Base-by-base conservation (phyloP, 2,113 vertebrate genomes). In the Psilopsiagon aymara region DNA sequence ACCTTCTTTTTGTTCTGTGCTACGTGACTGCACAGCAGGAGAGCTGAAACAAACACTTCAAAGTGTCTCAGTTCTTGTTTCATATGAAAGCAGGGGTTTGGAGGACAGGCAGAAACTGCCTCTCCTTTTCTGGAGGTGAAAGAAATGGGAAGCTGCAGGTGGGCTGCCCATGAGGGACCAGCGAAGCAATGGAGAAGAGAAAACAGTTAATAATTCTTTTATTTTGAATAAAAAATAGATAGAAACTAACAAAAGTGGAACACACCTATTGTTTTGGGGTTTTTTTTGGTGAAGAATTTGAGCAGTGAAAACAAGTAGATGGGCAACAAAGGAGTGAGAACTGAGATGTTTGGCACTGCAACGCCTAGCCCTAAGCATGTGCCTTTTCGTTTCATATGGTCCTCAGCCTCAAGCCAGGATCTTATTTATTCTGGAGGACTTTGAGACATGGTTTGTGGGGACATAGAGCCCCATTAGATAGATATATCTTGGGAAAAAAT, bases 1-100 rank as follows among this genome's bases (percentile, higher is more conserved):
- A 78, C 57, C 43, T 96, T 86, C 75, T 57, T 93, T 94, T 96
- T 91, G 47, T 88, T 84, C 80, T 71, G 4, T 88, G 71, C 57
- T 96, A 88, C 77, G 47, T 83, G 82, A 79, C 75, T 63, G 49
- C 93, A 89, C 86, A 92, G 95, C 47, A 33, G 93, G 94, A 92
- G 37, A 95, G 44, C 59, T 64, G 83, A 94, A 87, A 90, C 64
- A 92, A 92, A 82, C 57, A 83, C 85, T 92, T 95, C 80, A 89
- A 96, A 94, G 85, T 1, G 0, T 73, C 68, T 94, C 71, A 63
- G 75, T 79, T 76, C 68, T 79, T 55, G 31, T 75, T 91, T 79
- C 66, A 82, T 19, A 33, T 78, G 62, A 82, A 91, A 33, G 51
- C 67, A 78, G 27, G 41, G 51, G 35, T 67, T 78, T 86, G 68